These are phyloP conservation scores for Aegypius monachus DNA, from an alignment of 2,113 vertebrate species.

Conservation along the genomic window DNA sequence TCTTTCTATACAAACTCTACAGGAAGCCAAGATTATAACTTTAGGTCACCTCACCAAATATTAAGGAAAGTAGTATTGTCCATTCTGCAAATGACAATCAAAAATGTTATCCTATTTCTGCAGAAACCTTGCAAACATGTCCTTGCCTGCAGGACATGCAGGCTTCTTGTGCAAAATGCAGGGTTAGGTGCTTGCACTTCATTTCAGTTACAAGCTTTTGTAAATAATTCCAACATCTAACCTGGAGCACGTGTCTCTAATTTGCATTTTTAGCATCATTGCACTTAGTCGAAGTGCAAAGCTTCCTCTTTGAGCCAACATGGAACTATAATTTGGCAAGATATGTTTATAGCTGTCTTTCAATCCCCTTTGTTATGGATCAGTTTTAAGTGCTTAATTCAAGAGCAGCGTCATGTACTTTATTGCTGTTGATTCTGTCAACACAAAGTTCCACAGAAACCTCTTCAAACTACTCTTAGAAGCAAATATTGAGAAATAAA, in stretches of 20 bases:
- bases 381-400: background rate
- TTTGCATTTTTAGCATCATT: background rate
- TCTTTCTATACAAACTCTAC: background rate
- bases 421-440: background rate
- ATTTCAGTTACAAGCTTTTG: background rate
- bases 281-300: background rate
- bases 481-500: background rate
- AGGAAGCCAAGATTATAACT: background rate
- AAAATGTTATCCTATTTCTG: background rate
- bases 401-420: background rate
- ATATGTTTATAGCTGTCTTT: background rate
- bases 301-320: background rate
- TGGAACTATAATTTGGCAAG: background rate
- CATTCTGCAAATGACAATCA: background rate
- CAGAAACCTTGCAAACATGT: background rate
- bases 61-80: background rate
- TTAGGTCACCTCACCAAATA: background rate
- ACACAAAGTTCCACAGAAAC: background rate
- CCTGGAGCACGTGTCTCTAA: rapidly evolving
- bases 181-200: background rate
- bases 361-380: background rate
- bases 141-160: background rate
- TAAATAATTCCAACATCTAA: background rate
- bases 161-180: background rate
- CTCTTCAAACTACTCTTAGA: background rate